Percentiles rank a stretch among this genome's conserved stretches.
These are phyloP conservation scores for Valencia hispanica DNA, from an alignment of 2,797 vertebrate genomes.

Conservation along the genomic window DNA sequence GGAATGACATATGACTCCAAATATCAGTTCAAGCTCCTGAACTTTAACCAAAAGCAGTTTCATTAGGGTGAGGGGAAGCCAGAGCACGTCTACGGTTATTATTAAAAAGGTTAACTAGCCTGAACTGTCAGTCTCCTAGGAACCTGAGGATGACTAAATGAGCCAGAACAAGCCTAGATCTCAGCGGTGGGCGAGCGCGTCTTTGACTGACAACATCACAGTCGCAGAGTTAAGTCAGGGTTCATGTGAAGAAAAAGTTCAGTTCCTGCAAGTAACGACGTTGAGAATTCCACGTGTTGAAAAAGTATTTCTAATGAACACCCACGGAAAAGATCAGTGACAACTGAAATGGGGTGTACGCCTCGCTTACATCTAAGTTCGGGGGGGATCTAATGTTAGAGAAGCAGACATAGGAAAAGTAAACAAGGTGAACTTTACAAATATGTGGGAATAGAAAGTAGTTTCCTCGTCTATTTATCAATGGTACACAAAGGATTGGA, in stretches of 20 bases:
- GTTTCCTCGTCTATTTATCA: background rate
- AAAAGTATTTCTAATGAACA: slow-evolving; percentile 21
- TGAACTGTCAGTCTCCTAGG: slow-evolving; percentile 16
- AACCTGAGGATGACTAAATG: slow-evolving; percentile 18
- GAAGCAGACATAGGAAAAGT: slow-evolving; percentile 6
- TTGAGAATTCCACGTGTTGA: background rate
- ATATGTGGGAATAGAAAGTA: background rate
- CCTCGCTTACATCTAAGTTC: slow-evolving; percentile 27
- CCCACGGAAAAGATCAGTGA: slow-evolving; percentile 28
- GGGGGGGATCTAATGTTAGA: slow-evolving; percentile 7
- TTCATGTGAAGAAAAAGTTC: slow-evolving; percentile 35
- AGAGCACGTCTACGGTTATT: slow-evolving; percentile 7
- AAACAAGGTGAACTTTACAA: background rate
- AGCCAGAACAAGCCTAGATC: slow-evolving; percentile 16
- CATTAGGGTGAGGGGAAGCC: background rate
- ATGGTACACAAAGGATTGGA: background rate
- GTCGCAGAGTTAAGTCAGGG: background rate
- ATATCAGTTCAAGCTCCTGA: slow-evolving; percentile 15
- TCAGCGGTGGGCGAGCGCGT: slow-evolving; percentile 2
- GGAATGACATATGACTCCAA: slow-evolving; percentile 11
- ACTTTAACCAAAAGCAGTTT: slow-evolving; percentile 18
- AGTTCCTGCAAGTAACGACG: slow-evolving; percentile 34
- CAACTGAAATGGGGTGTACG: slow-evolving; percentile 13
- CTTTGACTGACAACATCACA: slow-evolving; percentile 14
- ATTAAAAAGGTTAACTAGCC: slow-evolving; percentile 37